phyloP scores from a whole-genome alignment of 2,888 invertebrate genomes.

The Scaptodrosophila latifasciaeformis region DNA sequence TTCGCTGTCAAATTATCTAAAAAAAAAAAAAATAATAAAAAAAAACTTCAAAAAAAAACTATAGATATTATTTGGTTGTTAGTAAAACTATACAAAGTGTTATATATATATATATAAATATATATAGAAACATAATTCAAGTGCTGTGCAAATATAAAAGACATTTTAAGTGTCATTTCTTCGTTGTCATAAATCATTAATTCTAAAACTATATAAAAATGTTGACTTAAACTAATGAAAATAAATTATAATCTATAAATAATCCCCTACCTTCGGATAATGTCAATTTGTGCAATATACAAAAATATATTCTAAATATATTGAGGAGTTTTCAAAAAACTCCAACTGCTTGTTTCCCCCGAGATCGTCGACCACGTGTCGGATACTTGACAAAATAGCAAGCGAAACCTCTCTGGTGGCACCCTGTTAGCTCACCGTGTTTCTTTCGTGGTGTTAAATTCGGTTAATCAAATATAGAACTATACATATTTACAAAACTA shows the following conservation, averaged over 20 bases:
- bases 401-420: slow-evolving; percentile 40
- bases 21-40: slow-evolving; percentile 11
- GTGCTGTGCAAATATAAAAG: slow-evolving; percentile 40
- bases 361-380: slow-evolving; percentile 19
- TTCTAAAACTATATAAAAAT: slow-evolving; percentile 34
- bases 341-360: no score
- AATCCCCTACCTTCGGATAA: slow-evolving; percentile 45
- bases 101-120: slow-evolving; percentile 21
- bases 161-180: slow-evolving; percentile 27
- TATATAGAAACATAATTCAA: slow-evolving; percentile 36
- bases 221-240: slow-evolving; percentile 35
- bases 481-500: slow-evolving; percentile 9
- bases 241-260: slow-evolving; percentile 20
- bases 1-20: slow-evolving; percentile 24
- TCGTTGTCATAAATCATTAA: slow-evolving; percentile 34
- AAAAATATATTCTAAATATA: background rate
- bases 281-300: slow-evolving; percentile 19
- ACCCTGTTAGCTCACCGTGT: slow-evolving; percentile 35
- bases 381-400: slow-evolving; percentile 50
- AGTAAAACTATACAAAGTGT: slow-evolving; percentile 37
- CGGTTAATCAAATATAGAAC: slow-evolving; percentile 9
- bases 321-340: no score
- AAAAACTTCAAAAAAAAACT: slow-evolving; percentile 35
- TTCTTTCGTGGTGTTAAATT: slow-evolving; percentile 22
- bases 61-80: slow-evolving; percentile 67